Percentiles rank a stretch among this genome's conserved stretches.
Conservation (phyloP, 1,140 invertebrate species). For the Acromyrmex echinatior region DNA sequence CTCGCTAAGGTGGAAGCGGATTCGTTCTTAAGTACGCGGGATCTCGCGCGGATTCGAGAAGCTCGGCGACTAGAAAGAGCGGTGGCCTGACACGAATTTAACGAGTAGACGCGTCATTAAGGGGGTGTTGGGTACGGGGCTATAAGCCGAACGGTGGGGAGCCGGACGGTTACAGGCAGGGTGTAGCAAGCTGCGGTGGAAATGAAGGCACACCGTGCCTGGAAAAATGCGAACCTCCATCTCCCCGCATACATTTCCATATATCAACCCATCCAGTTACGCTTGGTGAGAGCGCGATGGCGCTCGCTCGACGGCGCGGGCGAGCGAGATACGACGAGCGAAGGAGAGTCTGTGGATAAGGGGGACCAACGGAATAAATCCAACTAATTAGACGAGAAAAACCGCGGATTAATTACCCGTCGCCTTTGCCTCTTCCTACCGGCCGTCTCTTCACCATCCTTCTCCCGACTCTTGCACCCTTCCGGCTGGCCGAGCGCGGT, state of each 20-base stretch:
- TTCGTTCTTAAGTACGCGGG: slow-evolving; percentile 64
- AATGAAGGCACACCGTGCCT: slow-evolving; percentile 84
- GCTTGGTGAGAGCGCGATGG: slow-evolving; percentile 64
- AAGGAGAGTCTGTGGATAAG: slow-evolving; percentile 78
- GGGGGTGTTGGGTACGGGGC: slow-evolving; percentile 63
- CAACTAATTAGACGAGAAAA: slow-evolving; percentile 87
- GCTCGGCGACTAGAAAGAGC: slow-evolving; percentile 65
- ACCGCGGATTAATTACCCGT: slow-evolving; percentile 86
- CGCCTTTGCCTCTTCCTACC: slow-evolving; percentile 78
- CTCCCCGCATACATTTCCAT: slow-evolving; percentile 87
- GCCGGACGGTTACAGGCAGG: slow-evolving; percentile 45
- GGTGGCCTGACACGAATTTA: slow-evolving; percentile 82
- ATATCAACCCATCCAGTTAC: slow-evolving; percentile 82
- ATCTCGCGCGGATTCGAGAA: slow-evolving; percentile 63
- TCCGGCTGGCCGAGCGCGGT: slow-evolving; percentile 66
- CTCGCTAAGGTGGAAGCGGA: slow-evolving; percentile 59
- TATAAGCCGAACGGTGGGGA: slow-evolving; percentile 60
- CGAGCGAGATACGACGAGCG: slow-evolving; percentile 57
- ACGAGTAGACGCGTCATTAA: slow-evolving; percentile 84
- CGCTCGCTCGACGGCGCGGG: slow-evolving; percentile 49
- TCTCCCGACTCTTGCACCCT: slow-evolving; percentile 49
- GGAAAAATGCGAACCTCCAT: slow-evolving; percentile 86
- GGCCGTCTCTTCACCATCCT: slow-evolving; percentile 58
- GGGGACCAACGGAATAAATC: slow-evolving; percentile 85
- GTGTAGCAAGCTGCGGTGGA: slow-evolving; percentile 78